These are phyloP conservation scores for Furcifer pardalis DNA, from an alignment of 2,797 vertebrate genomes.

Conservation along the genomic window DNA sequence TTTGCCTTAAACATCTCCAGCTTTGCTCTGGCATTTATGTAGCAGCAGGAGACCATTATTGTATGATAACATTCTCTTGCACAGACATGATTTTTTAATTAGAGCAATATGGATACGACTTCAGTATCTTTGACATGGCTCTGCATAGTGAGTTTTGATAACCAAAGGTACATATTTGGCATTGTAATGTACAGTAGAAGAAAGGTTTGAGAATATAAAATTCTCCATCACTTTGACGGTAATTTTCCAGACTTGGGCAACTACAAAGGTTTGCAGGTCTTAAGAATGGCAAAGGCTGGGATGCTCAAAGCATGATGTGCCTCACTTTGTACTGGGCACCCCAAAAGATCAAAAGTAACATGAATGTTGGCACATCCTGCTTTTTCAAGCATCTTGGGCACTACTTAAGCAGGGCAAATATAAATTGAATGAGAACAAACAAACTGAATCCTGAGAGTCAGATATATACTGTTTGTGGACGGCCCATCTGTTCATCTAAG, in stretches of 20 bases:
- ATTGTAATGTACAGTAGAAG: slow-evolving; percentile 23
- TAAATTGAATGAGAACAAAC: no score
- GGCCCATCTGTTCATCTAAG: no score
- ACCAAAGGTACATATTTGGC: slow-evolving; percentile 33
- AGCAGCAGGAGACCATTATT: slow-evolving; percentile 65
- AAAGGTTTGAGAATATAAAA: slow-evolving; percentile 13
- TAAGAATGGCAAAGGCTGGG: not conserved
- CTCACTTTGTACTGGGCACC: not conserved
- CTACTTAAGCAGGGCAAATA: no score
- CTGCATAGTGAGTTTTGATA: not conserved
- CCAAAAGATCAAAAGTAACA: not conserved
- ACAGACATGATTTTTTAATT: slow-evolving; percentile 55
- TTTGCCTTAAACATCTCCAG: slow-evolving; percentile 61
- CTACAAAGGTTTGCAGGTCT: not conserved
- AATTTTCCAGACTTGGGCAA: not conserved
- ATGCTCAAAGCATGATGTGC: not conserved
- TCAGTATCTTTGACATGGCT: slow-evolving; percentile 20
- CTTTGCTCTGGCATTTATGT: slow-evolving; percentile 51
- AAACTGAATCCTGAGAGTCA: no score
- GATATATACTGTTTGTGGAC: no score
- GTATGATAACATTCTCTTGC: slow-evolving; percentile 63
- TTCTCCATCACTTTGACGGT: slow-evolving; percentile 14
- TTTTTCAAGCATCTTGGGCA: not conserved
- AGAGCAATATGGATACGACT: slow-evolving; percentile 54
- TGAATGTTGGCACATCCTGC: not conserved